Conservation (phyloP, 2,113 vertebrate species). For the Noturus placidus region DNA sequence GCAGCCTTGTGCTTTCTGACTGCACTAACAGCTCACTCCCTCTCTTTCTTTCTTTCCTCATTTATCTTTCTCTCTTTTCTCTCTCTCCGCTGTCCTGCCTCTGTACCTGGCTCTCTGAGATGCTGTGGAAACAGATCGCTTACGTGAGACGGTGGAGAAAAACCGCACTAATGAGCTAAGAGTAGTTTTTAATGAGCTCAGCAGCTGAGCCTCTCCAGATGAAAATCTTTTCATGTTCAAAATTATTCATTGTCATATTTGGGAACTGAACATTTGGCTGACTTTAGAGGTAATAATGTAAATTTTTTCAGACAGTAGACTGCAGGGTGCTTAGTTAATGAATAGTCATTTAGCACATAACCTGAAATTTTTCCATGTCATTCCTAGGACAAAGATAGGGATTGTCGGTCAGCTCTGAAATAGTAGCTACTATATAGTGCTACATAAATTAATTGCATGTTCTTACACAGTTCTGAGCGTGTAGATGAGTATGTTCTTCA, state of each 20-base stretch:
- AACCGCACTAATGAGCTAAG: slow-evolving; percentile 69
- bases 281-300: slow-evolving; percentile 4
- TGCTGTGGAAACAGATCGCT: background rate
- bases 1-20: background rate
- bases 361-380: background rate
- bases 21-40: background rate
- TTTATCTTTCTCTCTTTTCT: background rate
- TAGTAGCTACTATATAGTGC: background rate
- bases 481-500: background rate
- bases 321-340: slow-evolving; percentile 1
- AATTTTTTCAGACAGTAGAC: background rate
- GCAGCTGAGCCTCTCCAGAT: slow-evolving; percentile 58
- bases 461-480: background rate
- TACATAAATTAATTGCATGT: background rate
- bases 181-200: slow-evolving; percentile 71
- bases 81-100: background rate
- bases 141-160: slow-evolving; percentile 56
- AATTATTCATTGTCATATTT: background rate
- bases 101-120: background rate
- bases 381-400: background rate
- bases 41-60: background rate
- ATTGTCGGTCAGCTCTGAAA: background rate
- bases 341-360: background rate
- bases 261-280: background rate
- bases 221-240: background rate